Percentiles rank a stretch among this genome's conserved stretches.
phyloP scores from a whole-genome alignment of 2,797 vertebrate genomes.

The Lutjanus campechanus region DNA sequence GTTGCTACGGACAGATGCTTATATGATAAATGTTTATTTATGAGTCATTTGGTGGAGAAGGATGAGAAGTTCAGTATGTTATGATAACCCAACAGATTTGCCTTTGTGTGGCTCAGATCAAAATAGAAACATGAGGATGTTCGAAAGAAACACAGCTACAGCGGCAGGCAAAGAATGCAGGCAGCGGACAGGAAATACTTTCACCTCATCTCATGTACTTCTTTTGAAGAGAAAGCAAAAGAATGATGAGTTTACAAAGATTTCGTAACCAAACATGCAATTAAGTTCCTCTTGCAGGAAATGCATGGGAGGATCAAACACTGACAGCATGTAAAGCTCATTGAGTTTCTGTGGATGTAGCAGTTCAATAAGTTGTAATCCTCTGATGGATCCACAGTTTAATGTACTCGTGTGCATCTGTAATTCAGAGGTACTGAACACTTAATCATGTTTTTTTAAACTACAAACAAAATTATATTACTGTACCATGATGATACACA shows the following conservation, averaged over 20 bases:
- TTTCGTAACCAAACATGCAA: neutral
- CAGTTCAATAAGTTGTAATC: too few relatives aligned
- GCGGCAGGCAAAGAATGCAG: neutral
- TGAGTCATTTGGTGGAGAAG: neutral
- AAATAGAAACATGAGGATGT: neutral
- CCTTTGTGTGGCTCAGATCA: neutral
- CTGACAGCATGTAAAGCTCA: conserved; percentile 1
- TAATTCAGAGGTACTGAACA: too few relatives aligned
- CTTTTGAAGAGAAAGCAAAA: neutral
- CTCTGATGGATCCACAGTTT: too few relatives aligned
- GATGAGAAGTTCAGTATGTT: neutral
- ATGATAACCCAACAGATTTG: neutral
- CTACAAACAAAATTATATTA: too few relatives aligned
- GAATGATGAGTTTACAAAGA: too few relatives aligned
- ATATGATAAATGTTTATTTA: neutral
- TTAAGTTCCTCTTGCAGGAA: neutral
- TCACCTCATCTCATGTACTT: neutral
- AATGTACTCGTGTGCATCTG: too few relatives aligned
- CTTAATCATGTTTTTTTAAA: too few relatives aligned
- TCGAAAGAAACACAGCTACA: neutral
- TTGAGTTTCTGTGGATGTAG: neutral
- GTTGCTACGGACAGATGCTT: neutral
- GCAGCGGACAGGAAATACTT: too few relatives aligned
- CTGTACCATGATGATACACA: too few relatives aligned
- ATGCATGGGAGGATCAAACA: neutral